Evolutionary conservation across 2,888 invertebrate genomes (phyloP).

Genomic region (Apamea epomidion): DNA sequence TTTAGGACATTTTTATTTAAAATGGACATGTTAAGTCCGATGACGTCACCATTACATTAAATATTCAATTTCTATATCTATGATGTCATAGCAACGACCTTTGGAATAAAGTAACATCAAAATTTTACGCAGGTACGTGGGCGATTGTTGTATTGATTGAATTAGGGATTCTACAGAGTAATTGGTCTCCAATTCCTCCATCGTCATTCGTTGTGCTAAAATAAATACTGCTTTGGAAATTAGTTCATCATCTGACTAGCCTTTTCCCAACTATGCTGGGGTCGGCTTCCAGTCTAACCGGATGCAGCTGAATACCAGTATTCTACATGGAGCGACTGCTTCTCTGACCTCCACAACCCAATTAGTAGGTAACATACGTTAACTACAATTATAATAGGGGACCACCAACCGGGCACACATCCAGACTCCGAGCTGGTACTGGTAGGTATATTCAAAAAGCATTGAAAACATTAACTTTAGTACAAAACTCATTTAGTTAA

Average conservation of each 20-base stretch:
- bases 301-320: background rate
- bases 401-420: no score
- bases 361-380: no score
- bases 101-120: conserved; percentile 42
- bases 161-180: conserved; percentile 2
- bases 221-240: background rate
- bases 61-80: conserved; percentile 44
- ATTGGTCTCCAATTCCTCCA: background rate
- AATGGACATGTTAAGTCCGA: conserved; percentile 33
- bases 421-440: no score
- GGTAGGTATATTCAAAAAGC: no score
- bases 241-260: background rate
- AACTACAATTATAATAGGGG: no score
- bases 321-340: no score
- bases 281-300: background rate
- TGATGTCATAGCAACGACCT: conserved; percentile 59
- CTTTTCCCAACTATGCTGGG: background rate
- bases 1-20: conserved; percentile 16
- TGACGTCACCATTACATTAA: conserved; percentile 41
- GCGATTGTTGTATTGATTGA: conserved; percentile 17
- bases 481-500: no score
- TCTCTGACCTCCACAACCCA: no score
- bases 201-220: background rate
- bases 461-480: no score
- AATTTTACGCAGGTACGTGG: conserved; percentile 20